Conservation (phyloP, 2,888 invertebrate genomes). For the Aleiodes alternator region DNA sequence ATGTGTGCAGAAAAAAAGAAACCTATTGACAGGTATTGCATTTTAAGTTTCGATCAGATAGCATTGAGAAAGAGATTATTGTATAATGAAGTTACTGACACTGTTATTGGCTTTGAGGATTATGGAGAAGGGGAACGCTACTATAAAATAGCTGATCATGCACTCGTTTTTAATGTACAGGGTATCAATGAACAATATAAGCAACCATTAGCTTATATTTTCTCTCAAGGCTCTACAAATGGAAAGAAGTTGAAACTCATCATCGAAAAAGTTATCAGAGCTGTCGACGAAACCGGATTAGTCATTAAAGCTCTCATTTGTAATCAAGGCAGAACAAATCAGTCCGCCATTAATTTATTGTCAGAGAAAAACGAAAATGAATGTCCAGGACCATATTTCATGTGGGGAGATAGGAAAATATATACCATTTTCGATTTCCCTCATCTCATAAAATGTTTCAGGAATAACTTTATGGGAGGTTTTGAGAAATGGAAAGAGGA, state of each 20-base stretch:
- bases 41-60: constrained; percentile 59
- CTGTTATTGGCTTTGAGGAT: constrained; percentile 56
- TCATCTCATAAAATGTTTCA: constrained; percentile 33
- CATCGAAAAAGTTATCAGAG: constrained; percentile 34
- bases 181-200: background rate
- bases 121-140: constrained; percentile 41
- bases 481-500: constrained; percentile 15
- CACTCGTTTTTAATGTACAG: background rate
- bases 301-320: constrained; percentile 32
- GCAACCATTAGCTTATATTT: background rate
- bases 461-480: constrained; percentile 41
- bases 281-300: constrained; percentile 29
- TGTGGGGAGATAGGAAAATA: constrained; percentile 16
- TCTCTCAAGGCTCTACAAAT: background rate
- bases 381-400: constrained; percentile 11
- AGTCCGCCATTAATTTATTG: background rate
- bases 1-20: constrained; percentile 47
- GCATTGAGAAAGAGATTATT: constrained; percentile 49
- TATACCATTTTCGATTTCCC: constrained; percentile 24
- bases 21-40: constrained; percentile 50
- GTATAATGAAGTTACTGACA: constrained; percentile 47
- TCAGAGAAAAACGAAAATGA: background rate
- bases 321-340: constrained; percentile 38
- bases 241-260: background rate
- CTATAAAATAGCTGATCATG: constrained; percentile 17